These are phyloP conservation scores for Brachyptera putata DNA, from an alignment of 2,888 invertebrate species.

Conservation along the genomic window DNA sequence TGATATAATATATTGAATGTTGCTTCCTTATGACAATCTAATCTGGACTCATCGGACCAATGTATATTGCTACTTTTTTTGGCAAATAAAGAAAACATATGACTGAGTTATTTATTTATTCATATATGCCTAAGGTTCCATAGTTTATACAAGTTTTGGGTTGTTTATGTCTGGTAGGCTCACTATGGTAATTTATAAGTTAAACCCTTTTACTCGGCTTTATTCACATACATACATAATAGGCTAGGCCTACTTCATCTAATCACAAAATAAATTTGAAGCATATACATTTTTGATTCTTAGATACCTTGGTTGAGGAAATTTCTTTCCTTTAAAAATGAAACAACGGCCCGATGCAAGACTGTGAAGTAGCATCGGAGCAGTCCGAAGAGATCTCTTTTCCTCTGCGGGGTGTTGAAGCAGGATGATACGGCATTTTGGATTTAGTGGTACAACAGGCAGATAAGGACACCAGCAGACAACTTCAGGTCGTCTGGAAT, in stretches of 20 bases:
- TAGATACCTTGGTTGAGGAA: constrained; percentile 62
- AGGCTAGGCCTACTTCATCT: constrained; percentile 1
- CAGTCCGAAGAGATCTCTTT: constrained; percentile 81
- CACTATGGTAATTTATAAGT: too few relatives aligned
- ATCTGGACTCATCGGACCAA: too few relatives aligned
- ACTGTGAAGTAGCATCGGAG: constrained; percentile 80
- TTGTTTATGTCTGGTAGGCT: too few relatives aligned
- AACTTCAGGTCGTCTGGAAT: constrained; percentile 67
- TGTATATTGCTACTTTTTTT: too few relatives aligned
- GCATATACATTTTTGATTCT: neutral
- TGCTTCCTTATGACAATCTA: too few relatives aligned
- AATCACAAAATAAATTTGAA: neutral
- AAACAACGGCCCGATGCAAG: constrained; percentile 70
- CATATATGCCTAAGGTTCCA: too few relatives aligned
- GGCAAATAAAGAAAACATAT: too few relatives aligned
- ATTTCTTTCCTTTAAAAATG: constrained; percentile 76
- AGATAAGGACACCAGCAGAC: constrained; percentile 91
- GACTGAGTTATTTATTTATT: too few relatives aligned
- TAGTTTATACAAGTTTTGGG: too few relatives aligned
- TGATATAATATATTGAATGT: too few relatives aligned
- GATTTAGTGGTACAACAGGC: constrained; percentile 63
- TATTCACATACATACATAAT: neutral
- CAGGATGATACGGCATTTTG: constrained; percentile 69
- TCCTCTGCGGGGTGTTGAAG: constrained; percentile 93
- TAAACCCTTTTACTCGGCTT: too few relatives aligned